These are phyloP conservation scores for Myiozetetes cayanensis DNA, from an alignment of 2,113 vertebrate species.

Conservation along the genomic window DNA sequence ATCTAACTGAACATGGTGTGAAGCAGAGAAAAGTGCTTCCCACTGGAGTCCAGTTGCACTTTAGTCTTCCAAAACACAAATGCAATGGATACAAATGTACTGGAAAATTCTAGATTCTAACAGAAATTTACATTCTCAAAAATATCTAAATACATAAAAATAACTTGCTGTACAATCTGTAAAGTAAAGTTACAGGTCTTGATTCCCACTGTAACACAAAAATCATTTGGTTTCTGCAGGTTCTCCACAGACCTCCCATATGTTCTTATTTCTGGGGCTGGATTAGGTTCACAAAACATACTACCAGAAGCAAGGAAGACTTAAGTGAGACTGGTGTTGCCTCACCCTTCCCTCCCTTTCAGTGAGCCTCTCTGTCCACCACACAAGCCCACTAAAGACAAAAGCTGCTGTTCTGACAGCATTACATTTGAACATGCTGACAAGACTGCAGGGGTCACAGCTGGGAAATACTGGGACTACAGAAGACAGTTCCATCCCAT, in stretches of 20 bases:
- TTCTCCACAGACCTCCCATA: not conserved
- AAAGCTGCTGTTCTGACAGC: not conserved
- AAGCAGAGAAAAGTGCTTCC: not conserved
- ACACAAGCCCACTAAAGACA: not conserved
- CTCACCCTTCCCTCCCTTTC: not conserved
- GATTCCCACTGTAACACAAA: not conserved
- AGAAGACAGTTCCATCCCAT: not conserved
- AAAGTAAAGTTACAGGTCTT: not conserved
- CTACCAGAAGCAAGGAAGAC: not conserved
- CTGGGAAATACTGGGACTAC: not conserved
- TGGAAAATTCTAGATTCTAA: not conserved
- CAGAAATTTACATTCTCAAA: not conserved
- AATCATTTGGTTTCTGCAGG: not conserved
- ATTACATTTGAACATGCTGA: not conserved
- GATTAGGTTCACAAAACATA: not conserved
- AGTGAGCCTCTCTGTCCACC: not conserved
- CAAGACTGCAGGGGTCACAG: not conserved
- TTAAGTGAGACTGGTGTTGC: not conserved
- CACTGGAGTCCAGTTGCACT: not conserved
- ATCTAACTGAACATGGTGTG: not conserved
- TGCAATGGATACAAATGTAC: not conserved
- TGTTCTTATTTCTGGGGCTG: not conserved
- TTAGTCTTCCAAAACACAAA: not conserved
- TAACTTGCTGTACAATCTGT: not conserved
- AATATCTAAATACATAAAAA: not conserved